Conservation (phyloP, 1,140 invertebrate species). For the Dysdera silvatica region DNA sequence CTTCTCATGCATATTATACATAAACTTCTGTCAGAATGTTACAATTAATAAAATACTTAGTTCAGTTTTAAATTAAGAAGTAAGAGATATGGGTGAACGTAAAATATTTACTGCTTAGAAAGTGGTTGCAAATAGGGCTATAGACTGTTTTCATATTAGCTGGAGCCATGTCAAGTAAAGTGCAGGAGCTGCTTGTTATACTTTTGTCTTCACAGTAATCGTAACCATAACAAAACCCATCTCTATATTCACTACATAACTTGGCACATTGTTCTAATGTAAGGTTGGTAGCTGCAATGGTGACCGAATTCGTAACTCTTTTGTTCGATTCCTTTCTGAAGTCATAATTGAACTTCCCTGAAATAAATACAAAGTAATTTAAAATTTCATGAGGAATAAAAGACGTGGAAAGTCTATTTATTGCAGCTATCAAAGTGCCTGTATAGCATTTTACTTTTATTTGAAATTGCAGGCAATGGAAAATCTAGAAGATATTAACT, state of each 20-base stretch:
- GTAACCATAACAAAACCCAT: slow-evolving; percentile 11
- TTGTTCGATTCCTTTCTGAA: slow-evolving; percentile 9
- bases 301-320: background rate
- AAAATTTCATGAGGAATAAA: background rate
- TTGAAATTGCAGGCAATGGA: no score
- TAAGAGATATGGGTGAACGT: no score
- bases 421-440: background rate
- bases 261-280: slow-evolving; percentile 21
- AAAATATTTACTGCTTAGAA: slow-evolving; percentile 12
- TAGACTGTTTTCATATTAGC: background rate
- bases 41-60: no score
- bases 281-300: background rate
- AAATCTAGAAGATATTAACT: no score
- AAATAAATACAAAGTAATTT: background rate
- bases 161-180: background rate
- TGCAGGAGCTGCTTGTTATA: slow-evolving; percentile 1
- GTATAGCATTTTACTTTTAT: no score
- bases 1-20: no score
- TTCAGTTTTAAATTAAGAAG: no score
- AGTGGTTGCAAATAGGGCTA: slow-evolving; percentile 7
- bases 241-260: slow-evolving; percentile 5
- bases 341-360: slow-evolving; percentile 24
- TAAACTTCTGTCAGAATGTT: no score
- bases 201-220: slow-evolving; percentile 14
- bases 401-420: background rate